These are phyloP conservation scores for Macrostomum lignano DNA, from an alignment of 1,140 invertebrate genomes.

Conservation along the genomic window DNA sequence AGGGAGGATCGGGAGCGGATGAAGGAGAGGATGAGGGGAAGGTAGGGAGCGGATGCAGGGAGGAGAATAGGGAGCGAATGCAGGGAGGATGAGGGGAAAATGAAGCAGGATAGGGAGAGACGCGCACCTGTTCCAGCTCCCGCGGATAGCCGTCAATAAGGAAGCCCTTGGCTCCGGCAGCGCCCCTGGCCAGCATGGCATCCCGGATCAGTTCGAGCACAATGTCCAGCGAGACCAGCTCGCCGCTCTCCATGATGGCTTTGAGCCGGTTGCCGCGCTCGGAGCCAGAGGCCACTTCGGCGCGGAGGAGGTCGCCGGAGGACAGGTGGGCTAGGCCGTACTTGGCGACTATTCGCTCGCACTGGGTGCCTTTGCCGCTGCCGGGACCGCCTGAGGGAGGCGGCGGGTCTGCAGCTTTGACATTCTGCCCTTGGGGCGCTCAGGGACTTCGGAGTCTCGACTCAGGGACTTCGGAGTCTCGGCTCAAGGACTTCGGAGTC, in stretches of 20 bases:
- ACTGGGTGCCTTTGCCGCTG: constrained; percentile 30
- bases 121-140: constrained; percentile 54
- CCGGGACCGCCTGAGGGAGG: constrained; percentile 30
- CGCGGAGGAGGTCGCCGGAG: constrained; percentile 26
- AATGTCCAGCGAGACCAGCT: constrained; percentile 39
- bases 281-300: constrained; percentile 25
- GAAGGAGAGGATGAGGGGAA: too few relatives aligned
- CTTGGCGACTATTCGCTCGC: constrained; percentile 25
- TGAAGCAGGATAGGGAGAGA: too few relatives aligned
- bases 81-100: too few relatives aligned
- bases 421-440: too few relatives aligned
- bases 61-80: too few relatives aligned
- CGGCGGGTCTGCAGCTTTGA: too few relatives aligned
- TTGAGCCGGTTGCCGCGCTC: constrained; percentile 29
- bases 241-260: constrained; percentile 44
- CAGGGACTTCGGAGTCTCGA: too few relatives aligned
- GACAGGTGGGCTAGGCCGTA: constrained; percentile 29
- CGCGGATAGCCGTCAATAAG: constrained; percentile 64
- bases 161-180: constrained; percentile 30
- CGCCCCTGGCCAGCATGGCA: constrained; percentile 21
- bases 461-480: too few relatives aligned
- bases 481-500: too few relatives aligned
- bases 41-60: too few relatives aligned
- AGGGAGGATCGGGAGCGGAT: too few relatives aligned
- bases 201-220: constrained; percentile 21